phyloP scores from a whole-genome alignment of 2,888 invertebrate genomes.

The Epinotia brunnichana region DNA sequence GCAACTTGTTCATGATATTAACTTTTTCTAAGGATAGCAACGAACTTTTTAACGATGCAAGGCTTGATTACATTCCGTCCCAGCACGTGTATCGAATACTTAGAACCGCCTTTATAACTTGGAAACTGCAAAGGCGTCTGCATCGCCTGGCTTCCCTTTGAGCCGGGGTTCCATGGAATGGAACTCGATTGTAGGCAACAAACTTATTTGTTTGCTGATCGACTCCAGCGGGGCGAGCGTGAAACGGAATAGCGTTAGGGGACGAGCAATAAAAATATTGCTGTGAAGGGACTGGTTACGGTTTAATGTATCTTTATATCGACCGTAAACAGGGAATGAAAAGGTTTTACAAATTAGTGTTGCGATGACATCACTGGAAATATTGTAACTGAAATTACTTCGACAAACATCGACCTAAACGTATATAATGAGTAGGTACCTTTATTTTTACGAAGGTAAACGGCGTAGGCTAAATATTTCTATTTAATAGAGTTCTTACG shows the following conservation, averaged over 20 bases:
- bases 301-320: constrained; percentile 35
- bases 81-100: constrained; percentile 48
- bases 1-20: neutral
- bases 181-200: constrained; percentile 71
- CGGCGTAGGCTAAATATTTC: too few species aligned
- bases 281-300: constrained; percentile 34
- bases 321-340: constrained; percentile 9
- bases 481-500: too few species aligned
- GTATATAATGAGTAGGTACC: too few species aligned
- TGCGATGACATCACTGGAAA: neutral
- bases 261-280: constrained; percentile 47
- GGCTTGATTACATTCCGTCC: constrained; percentile 50
- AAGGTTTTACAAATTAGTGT: constrained; percentile 12
- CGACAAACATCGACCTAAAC: neutral
- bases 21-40: constrained; percentile 6
- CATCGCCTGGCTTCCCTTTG: constrained; percentile 72
- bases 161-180: constrained; percentile 70
- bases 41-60: constrained; percentile 35
- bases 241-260: constrained; percentile 52
- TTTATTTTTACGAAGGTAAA: too few species aligned
- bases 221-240: constrained; percentile 56
- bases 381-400: neutral
- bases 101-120: constrained; percentile 64
- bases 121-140: constrained; percentile 61
- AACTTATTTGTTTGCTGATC: constrained; percentile 79